A percentile compares a stretch with the other conserved stretches of the same genome.
Evolutionary conservation across 2,888 invertebrate species (phyloP).

Genomic region (Ceramica pisi): DNA sequence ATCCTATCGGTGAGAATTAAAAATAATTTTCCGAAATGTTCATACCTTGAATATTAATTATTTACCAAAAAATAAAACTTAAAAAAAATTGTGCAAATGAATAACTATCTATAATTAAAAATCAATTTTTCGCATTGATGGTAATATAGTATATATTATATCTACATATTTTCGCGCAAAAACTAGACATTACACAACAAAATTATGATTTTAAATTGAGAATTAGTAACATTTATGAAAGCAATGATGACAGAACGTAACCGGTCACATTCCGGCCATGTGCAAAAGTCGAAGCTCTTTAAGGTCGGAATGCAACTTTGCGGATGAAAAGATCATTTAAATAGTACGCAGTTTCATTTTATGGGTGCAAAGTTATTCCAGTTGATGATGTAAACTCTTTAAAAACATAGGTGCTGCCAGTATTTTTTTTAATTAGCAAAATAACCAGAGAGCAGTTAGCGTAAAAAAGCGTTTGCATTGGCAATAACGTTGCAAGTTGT

Average conservation of each 20-base stretch:
- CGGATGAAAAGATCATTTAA: slow-evolving; percentile 21
- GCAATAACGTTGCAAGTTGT: too few relatives aligned
- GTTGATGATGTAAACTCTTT: too few relatives aligned
- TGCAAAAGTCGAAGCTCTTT: slow-evolving; percentile 1
- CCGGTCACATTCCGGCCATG: slow-evolving; percentile 32
- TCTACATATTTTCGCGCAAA: neutral
- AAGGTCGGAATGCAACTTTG: slow-evolving; percentile 9
- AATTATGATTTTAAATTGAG: neutral
- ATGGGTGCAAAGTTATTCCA: neutral
- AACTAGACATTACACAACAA: neutral
- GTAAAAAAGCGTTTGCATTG: too few relatives aligned
- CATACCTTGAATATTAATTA: neutral
- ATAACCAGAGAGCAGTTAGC: too few relatives aligned
- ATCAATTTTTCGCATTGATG: neutral
- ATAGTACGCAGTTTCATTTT: slow-evolving; percentile 15
- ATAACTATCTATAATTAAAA: neutral
- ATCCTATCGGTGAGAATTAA: neutral
- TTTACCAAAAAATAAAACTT: neutral
- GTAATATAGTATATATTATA: too few relatives aligned
- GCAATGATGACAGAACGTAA: slow-evolving; percentile 24
- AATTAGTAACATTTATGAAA: slow-evolving; percentile 1
- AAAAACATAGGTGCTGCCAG: too few relatives aligned
- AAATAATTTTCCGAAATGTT: neutral
- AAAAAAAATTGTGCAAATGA: neutral
- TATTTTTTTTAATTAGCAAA: too few relatives aligned